Evolutionary conservation across 2,888 invertebrate genomes (phyloP), one percentile per base, ranked within the genome.

Genomic region (Drosophila maculinotata): DNA sequence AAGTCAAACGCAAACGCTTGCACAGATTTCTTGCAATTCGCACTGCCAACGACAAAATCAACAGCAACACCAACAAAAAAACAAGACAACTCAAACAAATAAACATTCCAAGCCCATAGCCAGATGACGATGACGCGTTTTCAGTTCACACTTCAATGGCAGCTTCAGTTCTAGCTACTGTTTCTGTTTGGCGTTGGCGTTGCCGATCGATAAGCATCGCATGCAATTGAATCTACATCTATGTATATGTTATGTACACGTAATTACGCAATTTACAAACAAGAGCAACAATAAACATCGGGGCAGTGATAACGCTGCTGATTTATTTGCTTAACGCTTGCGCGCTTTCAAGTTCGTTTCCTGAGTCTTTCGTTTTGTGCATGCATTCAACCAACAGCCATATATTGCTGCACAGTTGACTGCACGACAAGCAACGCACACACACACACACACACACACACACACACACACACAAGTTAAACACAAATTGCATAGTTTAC

Each of bases 281-380:
- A 20, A 33, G 15, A 2, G 35, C 10, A 41, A 41, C 25, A 28
- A 35, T 26, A 17, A 35, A 44, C 31, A 17, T 26, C 10, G 14
- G 35, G 39, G 47, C 33, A 41, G 41, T 67, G 67, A 76, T 68
- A 74, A 58, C 60, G 51, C 30, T 42, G 51, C 47, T 76, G 62
- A 62, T 74, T 76, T 63, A 59, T 57, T 52, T 35, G 72, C 31
- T 76, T 63, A 71, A 76, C 76, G 83, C 69, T 68, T 68, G 83
- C 80, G 36, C 78, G 86, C 74, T 56, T 69, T 77, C 77, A 86
- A 86, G 86, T 86, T 81, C 83, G 81, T 68, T 81, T 86, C 83
- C 77, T 66, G 75, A 86, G 71, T 83, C 75, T 75, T 72, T 80
- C 64, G 57, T 66, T 57, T 62, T 23, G 25, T 39, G 67, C 62